Base-by-base conservation (phyloP, 1,140 invertebrate genomes). In the Trachelipus rathkii region DNA sequence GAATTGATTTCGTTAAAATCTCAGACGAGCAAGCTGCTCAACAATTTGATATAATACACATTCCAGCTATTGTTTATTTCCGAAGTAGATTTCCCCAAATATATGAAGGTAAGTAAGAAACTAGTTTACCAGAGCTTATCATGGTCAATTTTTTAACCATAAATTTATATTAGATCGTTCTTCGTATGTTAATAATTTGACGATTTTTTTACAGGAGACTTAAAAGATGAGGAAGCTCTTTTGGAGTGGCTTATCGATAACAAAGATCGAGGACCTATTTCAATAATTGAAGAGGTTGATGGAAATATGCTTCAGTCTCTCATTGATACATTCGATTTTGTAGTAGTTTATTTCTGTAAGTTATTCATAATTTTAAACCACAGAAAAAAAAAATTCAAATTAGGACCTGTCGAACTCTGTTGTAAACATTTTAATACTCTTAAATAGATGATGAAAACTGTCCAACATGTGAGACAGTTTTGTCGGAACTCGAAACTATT, bases 321-420 rank as follows among this genome's bases (percentile, higher is more conserved):
- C 7, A 93, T 96, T 78, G 91, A 94, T 83, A 93, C 95, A 83
- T 92, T 95, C 33, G 94, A 95, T 84, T 92, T 95, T 86, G 88
- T 96, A 71, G 94, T 93, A 75, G 94, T 97, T 53, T 94, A 94
- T 84, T 96, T 96, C 87, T 96, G 95, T 93, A 89, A 91, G 91
- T 60, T 15, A 60, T 19, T 76, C 11, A 77, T 60, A 33, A 33
- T 33, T 33, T 33, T 33, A 33, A 3, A 6, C 1, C 6, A 33
- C 33, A 33, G 33, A 6, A 33, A 33, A 33, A 33, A n/a, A 33
- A 33, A 33, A 33, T 6, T 33, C 33, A 33, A 33, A 33, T 33
- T 3, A 33, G 33, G 6, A 6, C 33, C 33, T 3, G 6, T 33
- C n/a, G 33, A 33, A 33, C 6, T 33, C 33, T 33, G 33, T 6